Evolutionary conservation across 2,888 invertebrate genomes (phyloP).

Genomic region (Oscheius onirici): DNA sequence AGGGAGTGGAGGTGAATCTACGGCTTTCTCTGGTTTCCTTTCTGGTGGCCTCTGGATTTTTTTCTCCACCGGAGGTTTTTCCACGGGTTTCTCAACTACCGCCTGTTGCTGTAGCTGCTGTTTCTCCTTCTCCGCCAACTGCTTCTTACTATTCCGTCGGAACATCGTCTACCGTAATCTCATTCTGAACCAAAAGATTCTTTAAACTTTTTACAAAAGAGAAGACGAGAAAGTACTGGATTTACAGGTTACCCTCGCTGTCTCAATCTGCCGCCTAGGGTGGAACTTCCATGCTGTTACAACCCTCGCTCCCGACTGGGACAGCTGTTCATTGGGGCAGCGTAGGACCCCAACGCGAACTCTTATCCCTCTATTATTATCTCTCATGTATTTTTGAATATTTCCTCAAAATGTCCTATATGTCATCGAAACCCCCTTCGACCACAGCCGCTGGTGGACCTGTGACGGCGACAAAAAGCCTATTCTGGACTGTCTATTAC

Average conservation of each 20-base stretch:
- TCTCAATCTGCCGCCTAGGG: not conserved
- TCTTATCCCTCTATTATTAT: conserved; percentile 27
- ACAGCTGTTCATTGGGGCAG: conserved; percentile 32
- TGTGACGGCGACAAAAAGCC: conserved; percentile 9
- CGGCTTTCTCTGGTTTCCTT: not conserved
- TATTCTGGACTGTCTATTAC: conserved; percentile 52
- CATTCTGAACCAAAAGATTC: conserved; percentile 1
- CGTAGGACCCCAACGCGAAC: conserved; percentile 23
- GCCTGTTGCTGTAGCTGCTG: not conserved
- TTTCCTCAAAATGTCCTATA: conserved; percentile 27
- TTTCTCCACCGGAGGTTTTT: conserved; percentile 8
- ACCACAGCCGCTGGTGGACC: conserved; percentile 31
- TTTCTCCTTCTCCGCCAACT: too few relatives aligned
- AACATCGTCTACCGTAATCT: conserved; percentile 6
- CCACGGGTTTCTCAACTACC: conserved; percentile 11
- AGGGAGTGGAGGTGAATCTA: not conserved
- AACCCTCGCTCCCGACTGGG: conserved; percentile 3
- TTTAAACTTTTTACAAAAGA: too few relatives aligned
- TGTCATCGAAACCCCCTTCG: conserved; percentile 30
- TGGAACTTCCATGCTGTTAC: conserved; percentile 28
- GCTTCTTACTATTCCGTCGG: conserved; percentile 21
- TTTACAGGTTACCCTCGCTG: conserved; percentile 1
- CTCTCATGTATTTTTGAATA: conserved; percentile 1
- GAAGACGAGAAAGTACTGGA: not conserved
- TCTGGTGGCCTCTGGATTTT: conserved; percentile 8